phyloP scores from a whole-genome alignment of 2,888 invertebrate species.

The Campoplex capitator region DNA sequence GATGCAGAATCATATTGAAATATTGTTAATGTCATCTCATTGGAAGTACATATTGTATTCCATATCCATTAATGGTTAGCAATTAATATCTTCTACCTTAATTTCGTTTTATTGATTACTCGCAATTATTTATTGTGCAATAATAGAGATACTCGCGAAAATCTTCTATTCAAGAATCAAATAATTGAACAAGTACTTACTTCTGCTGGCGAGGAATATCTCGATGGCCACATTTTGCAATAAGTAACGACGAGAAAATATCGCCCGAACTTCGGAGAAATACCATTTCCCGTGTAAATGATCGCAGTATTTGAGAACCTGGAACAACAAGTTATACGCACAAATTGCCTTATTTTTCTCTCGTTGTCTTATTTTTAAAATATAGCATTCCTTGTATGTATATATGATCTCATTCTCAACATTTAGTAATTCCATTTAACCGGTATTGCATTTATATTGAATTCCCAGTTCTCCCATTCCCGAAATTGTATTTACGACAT shows the following conservation, averaged over 20 bases:
- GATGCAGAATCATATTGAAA: neutral
- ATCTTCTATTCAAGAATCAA: neutral
- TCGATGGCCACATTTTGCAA: slow-evolving; percentile 99
- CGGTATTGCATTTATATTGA: neutral
- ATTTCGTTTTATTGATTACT: no score
- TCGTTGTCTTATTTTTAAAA: neutral
- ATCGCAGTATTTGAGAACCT: slow-evolving; percentile 99
- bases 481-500: neutral
- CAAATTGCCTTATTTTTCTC: neutral
- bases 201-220: slow-evolving; percentile 99
- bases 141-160: neutral
- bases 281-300: slow-evolving; percentile 99
- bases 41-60: neutral
- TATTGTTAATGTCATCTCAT: neutral
- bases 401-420: no score
- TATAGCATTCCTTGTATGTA: neutral
- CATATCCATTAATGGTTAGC: neutral
- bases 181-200: slow-evolving; percentile 87
- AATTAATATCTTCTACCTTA: no score
- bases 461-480: neutral
- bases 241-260: slow-evolving; percentile 98
- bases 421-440: neutral
- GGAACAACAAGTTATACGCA: slow-evolving; percentile 83
- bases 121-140: neutral
- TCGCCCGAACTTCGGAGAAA: slow-evolving; percentile 99